Evolutionary conservation across 2,113 vertebrate genomes (phyloP).

Genomic region (Sterna hirundo): DNA sequence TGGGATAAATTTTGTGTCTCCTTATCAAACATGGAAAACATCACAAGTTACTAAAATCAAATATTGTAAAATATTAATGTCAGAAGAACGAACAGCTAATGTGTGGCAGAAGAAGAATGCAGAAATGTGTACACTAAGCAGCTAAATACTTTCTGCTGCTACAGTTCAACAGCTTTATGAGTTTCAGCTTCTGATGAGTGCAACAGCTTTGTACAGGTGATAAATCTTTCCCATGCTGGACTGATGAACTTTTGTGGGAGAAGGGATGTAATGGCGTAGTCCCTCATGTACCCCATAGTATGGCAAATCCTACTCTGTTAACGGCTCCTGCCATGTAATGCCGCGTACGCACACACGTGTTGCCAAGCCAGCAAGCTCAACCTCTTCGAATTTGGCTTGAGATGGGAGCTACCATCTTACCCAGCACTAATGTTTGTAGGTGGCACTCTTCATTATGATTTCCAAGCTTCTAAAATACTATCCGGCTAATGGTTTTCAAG

Average conservation of each 20-base stretch:
- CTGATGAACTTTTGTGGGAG: background rate
- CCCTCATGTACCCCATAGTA: background rate
- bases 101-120: background rate
- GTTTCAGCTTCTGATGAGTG: background rate
- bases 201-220: background rate
- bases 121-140: background rate
- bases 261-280: background rate
- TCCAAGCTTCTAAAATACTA: background rate
- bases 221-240: background rate
- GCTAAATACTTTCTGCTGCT: background rate
- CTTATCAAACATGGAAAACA: background rate
- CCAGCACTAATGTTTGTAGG: background rate
- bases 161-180: background rate
- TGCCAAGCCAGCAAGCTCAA: background rate
- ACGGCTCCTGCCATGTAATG: background rate
- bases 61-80: background rate
- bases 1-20: background rate
- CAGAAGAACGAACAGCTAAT: background rate
- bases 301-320: background rate
- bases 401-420: background rate
- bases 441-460: background rate
- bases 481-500: background rate
- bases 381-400: background rate
- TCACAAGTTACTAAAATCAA: background rate
- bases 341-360: fast-evolving